phyloP scores from a whole-genome alignment of 2,797 vertebrate species.

The Mormyrus hasselquistii region DNA sequence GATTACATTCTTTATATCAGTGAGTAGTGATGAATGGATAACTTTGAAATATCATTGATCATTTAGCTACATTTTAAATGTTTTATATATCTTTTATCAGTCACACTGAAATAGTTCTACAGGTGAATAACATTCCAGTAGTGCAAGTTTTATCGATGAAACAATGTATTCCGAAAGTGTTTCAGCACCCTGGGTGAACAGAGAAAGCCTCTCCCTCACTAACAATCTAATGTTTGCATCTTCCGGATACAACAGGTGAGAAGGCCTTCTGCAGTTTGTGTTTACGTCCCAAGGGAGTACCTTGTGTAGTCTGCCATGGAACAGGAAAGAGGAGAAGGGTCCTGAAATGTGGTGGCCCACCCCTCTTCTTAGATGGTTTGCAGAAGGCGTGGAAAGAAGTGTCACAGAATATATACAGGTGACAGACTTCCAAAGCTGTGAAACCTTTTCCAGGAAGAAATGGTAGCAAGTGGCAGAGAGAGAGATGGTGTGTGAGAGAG shows the following conservation, averaged over 20 bases:
- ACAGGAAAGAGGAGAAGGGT: not conserved
- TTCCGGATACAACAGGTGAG: not conserved
- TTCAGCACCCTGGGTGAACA: not conserved
- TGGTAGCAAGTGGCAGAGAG: not conserved
- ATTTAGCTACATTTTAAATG: not conserved
- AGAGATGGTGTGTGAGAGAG: not conserved
- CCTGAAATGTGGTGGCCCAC: not conserved
- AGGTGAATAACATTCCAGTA: not conserved
- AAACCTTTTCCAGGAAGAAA: constrained; percentile 1
- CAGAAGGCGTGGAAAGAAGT: not conserved
- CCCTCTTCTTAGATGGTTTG: not conserved
- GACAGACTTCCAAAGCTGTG: not conserved
- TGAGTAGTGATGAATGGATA: not conserved
- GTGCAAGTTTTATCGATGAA: not conserved
- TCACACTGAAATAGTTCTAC: not conserved
- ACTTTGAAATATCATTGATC: not conserved
- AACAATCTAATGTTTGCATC: not conserved
- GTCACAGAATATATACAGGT: not conserved
- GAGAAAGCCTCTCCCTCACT: not conserved
- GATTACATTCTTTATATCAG: not conserved
- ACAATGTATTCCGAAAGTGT: not conserved
- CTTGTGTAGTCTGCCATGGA: not conserved
- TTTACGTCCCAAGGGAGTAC: not conserved
- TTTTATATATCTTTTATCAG: not conserved
- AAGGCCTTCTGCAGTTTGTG: not conserved